Conservation (phyloP, 2,888 invertebrate genomes). For the Tipula vernalis region DNA sequence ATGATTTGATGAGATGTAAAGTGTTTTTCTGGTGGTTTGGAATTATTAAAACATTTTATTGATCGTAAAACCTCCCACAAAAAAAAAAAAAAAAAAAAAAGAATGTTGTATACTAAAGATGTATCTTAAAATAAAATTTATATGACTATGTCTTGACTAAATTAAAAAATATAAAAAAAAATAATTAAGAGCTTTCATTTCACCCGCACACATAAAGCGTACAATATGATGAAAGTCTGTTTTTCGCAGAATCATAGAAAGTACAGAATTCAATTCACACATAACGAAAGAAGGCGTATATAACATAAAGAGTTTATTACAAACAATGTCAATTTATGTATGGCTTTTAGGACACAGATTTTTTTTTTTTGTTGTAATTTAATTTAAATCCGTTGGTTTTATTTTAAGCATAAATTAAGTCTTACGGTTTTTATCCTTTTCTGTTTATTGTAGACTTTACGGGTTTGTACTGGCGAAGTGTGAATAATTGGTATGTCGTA, state of each 20-base stretch:
- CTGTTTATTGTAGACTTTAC: not conserved
- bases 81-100: not conserved
- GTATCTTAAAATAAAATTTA: not conserved
- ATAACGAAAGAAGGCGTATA: not conserved
- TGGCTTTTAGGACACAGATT: not conserved
- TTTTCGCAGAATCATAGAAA: not conserved
- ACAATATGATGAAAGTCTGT: not conserved
- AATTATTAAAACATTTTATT: slow-evolving; percentile 1
- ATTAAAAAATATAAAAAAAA: slow-evolving; percentile 4
- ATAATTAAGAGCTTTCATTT: not conserved
- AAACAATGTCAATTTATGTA: not conserved
- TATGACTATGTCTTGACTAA: not conserved
- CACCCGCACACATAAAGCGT: not conserved
- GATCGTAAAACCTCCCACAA: not conserved
- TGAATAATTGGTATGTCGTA: not conserved
- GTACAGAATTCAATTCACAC: not conserved
- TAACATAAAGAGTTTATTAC: not conserved
- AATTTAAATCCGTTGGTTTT: not conserved
- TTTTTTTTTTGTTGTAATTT: not conserved
- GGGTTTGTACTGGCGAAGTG: not conserved
- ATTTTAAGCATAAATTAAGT: not conserved
- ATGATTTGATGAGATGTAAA: not conserved
- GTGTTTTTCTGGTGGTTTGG: not conserved
- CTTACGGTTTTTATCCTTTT: not conserved
- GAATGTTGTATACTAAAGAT: not conserved